A percentile compares a stretch with the other conserved stretches of the same genome.
These are phyloP conservation scores for Melozone crissalis DNA, from an alignment of 2,113 vertebrate genomes.

Conservation along the genomic window DNA sequence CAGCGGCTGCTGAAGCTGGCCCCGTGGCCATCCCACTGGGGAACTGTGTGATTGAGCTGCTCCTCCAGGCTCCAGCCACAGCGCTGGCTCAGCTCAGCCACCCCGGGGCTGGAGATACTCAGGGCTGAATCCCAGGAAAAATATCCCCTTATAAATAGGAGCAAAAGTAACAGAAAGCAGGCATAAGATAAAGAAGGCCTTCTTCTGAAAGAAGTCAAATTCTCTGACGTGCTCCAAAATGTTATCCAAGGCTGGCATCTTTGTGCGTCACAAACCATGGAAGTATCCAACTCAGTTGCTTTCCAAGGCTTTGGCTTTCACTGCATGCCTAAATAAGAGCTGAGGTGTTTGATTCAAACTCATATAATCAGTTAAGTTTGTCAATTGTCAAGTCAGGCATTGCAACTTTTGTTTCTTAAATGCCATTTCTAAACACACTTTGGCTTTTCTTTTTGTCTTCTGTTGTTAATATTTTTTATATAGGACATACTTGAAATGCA, in stretches of 20 bases:
- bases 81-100: not conserved
- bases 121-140: not conserved
- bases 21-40: not conserved
- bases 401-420: not conserved
- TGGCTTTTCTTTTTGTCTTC: not conserved
- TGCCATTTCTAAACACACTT: not conserved
- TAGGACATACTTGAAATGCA: not conserved
- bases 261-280: not conserved
- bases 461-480: not conserved
- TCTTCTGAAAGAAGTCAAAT: not conserved
- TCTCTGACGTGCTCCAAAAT: not conserved
- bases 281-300: not conserved
- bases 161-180: not conserved
- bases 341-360: not conserved
- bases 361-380: slow-evolving; percentile 22
- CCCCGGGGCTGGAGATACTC: no score
- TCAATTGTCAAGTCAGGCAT: slow-evolving; percentile 4
- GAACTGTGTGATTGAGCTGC: slow-evolving; percentile 71
- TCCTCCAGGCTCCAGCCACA: slow-evolving; percentile 73
- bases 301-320: not conserved
- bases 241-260: not conserved
- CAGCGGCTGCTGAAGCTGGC: slow-evolving; percentile 58
- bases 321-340: not conserved
- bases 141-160: not conserved
- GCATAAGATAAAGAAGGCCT: not conserved